Conservation (phyloP, 2,113 vertebrate species). For the Nothoprocta pentlandii region DNA sequence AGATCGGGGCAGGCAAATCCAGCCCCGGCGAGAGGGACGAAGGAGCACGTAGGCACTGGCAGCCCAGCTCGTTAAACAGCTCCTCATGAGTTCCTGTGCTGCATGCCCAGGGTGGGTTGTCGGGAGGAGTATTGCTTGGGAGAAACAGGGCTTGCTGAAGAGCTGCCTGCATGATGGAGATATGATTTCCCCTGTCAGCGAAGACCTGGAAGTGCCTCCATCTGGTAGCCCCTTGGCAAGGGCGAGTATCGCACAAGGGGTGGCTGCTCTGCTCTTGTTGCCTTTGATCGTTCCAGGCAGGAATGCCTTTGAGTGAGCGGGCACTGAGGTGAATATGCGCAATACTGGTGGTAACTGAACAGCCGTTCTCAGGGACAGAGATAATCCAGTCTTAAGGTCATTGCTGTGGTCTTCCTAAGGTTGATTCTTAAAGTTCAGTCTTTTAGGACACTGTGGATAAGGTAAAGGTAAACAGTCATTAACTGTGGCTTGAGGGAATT, state of each 20-base stretch:
- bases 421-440: neutral
- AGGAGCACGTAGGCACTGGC: neutral
- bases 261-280: neutral
- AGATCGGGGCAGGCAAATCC: neutral
- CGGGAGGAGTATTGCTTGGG: neutral
- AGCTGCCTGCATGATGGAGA: neutral
- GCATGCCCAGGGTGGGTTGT: neutral
- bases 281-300: neutral
- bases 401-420: neutral
- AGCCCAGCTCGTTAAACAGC: neutral
- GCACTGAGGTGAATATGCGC: neutral
- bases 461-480: constrained; percentile 19
- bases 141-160: neutral
- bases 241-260: neutral
- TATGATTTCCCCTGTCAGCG: neutral
- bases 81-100: neutral
- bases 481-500: neutral
- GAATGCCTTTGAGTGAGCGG: neutral
- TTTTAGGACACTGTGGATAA: neutral
- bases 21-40: neutral
- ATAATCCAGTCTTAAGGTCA: neutral
- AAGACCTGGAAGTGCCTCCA: neutral
- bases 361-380: neutral
- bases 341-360: neutral
- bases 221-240: neutral